Percentiles rank a stretch among this genome's conserved stretches.
These are phyloP conservation scores for Pandemis heparana DNA, from an alignment of 2,888 invertebrate species.

Conservation along the genomic window DNA sequence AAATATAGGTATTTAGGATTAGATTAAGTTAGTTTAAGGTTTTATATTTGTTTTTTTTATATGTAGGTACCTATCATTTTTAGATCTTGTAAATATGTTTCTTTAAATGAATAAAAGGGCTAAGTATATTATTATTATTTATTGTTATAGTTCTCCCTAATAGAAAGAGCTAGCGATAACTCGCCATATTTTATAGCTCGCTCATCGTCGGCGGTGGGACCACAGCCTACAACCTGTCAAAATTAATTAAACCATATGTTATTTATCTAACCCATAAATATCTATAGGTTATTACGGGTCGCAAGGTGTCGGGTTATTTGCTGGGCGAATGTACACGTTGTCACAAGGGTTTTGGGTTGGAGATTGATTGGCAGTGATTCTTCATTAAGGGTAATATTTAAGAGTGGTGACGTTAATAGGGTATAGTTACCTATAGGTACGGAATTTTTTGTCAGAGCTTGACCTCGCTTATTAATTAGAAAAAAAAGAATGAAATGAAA, in stretches of 20 bases:
- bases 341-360: neutral
- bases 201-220: neutral
- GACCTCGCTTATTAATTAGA: neutral
- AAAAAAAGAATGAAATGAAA: no score
- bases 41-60: no score
- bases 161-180: no score
- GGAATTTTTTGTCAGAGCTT: slow-evolving; percentile 13
- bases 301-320: slow-evolving; percentile 19
- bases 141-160: no score
- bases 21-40: no score
- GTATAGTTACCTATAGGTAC: no score
- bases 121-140: no score
- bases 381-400: slow-evolving; percentile 20
- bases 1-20: no score
- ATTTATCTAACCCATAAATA: slow-evolving; percentile 35
- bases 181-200: no score
- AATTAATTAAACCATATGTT: slow-evolving; percentile 31
- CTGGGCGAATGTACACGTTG: neutral
- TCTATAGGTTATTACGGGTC: slow-evolving; percentile 30
- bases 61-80: no score
- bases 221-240: neutral
- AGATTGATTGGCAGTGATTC: neutral
- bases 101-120: no score
- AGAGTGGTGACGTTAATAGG: slow-evolving; percentile 15
- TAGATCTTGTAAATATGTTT: no score